Evolutionary conservation across 2,113 vertebrate genomes (phyloP).

Genomic region (Cyprinus carpio): DNA sequence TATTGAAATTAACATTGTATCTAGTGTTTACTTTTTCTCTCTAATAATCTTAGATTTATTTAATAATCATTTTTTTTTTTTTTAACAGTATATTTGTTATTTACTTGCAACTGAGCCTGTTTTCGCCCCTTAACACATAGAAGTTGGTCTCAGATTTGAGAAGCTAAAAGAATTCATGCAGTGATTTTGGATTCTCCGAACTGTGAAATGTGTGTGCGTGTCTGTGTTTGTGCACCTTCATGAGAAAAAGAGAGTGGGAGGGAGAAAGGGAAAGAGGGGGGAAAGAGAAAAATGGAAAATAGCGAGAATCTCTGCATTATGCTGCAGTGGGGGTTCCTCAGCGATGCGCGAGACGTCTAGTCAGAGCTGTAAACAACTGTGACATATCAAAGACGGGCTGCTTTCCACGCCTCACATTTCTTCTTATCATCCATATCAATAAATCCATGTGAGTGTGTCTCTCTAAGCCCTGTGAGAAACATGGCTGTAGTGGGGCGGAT

Average conservation of each 20-base stretch:
- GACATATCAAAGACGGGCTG: conserved; percentile 22
- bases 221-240: conserved; percentile 47
- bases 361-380: conserved; percentile 47
- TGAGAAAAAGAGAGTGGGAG: conserved; percentile 44
- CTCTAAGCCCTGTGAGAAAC: conserved; percentile 20
- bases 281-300: conserved; percentile 3
- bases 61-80: not conserved
- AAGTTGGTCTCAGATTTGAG: not conserved
- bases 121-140: not conserved
- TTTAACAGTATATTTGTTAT: not conserved
- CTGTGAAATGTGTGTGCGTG: conserved; percentile 57
- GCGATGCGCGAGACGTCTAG: conserved; percentile 34
- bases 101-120: not conserved
- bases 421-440: conserved; percentile 15
- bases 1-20: too few species aligned
- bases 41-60: too few species aligned
- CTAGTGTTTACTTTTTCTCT: too few species aligned
- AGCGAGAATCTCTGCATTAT: conserved; percentile 62
- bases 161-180: conserved; percentile 63
- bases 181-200: conserved; percentile 60
- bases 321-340: conserved; percentile 55
- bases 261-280: not conserved
- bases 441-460: conserved; percentile 24
- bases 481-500: not conserved
- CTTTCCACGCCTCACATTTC: conserved; percentile 14